A percentile compares a stretch with the other conserved stretches of the same genome.
Conservation (phyloP, 2,888 invertebrate genomes). For the Criorhina ranunculi region DNA sequence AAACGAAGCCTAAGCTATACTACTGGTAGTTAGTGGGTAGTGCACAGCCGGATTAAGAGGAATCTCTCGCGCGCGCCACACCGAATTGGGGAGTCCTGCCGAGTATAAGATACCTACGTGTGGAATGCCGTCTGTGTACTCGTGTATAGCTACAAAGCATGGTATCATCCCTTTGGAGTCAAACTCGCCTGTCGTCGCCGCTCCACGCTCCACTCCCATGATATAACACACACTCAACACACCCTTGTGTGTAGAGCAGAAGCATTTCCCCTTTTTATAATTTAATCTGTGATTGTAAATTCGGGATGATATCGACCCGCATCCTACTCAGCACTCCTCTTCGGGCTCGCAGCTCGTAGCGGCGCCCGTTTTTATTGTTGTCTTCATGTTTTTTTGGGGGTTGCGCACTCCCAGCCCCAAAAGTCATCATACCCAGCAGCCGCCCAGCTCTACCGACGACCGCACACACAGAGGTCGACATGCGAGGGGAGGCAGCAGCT, state of each 20-base stretch:
- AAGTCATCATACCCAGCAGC: slow-evolving; percentile 17
- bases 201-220: slow-evolving; percentile 64
- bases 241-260: slow-evolving; percentile 49
- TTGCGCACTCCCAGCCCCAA: slow-evolving; percentile 57
- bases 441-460: slow-evolving; percentile 23
- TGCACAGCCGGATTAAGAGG: slow-evolving; percentile 71
- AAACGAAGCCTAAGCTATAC: slow-evolving; percentile 57
- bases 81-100: slow-evolving; percentile 42
- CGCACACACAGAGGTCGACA: slow-evolving; percentile 46
- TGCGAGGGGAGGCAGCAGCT: slow-evolving; percentile 3
- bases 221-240: slow-evolving; percentile 54
- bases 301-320: slow-evolving; percentile 59
- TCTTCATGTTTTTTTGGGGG: slow-evolving; percentile 43
- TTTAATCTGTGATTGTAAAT: slow-evolving; percentile 73
- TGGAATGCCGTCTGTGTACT: slow-evolving; percentile 53
- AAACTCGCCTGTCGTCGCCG: slow-evolving; percentile 40
- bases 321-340: slow-evolving; percentile 51
- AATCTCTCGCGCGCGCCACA: slow-evolving; percentile 73
- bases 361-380: slow-evolving; percentile 68
- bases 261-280: slow-evolving; percentile 71
- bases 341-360: slow-evolving; percentile 38
- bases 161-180: slow-evolving; percentile 57
- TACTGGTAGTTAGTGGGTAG: slow-evolving; percentile 57
- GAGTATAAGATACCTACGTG: slow-evolving; percentile 55
- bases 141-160: slow-evolving; percentile 13